Evolutionary conservation across 2,113 vertebrate genomes (phyloP).

Genomic region (Otocyon megalotis): DNA sequence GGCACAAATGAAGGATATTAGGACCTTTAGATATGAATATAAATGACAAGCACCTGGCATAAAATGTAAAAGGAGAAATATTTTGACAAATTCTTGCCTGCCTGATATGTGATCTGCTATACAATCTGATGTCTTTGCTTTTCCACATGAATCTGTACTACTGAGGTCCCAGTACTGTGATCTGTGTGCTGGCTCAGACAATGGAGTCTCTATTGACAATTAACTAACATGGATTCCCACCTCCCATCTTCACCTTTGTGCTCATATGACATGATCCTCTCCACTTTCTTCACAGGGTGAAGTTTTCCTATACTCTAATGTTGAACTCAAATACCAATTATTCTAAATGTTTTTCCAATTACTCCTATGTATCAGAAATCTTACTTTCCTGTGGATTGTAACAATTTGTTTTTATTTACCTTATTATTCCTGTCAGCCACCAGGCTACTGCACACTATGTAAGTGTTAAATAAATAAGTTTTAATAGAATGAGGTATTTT

Average conservation of each 20-base stretch:
- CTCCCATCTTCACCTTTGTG: not conserved
- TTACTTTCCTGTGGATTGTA: not conserved
- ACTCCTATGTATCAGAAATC: not conserved
- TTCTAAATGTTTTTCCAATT: not conserved
- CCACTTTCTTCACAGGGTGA: not conserved
- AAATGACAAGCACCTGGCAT: not conserved
- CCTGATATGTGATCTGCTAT: fast-evolving
- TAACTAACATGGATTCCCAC: too few relatives aligned
- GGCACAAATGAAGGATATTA: not conserved
- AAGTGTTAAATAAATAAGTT: not conserved
- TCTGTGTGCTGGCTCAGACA: not conserved
- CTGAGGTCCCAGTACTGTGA: not conserved
- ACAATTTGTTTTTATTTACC: not conserved
- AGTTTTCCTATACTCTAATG: not conserved
- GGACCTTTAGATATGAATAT: not conserved
- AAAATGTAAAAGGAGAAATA: not conserved
- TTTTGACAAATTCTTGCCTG: not conserved
- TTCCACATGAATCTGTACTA: not conserved
- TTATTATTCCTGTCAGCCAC: not conserved
- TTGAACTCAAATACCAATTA: not conserved
- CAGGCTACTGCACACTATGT: not conserved
- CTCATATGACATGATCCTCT: not conserved
- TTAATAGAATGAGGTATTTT: not conserved
- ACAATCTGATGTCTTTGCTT: not conserved
- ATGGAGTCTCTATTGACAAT: too few relatives aligned